These are phyloP conservation scores for Ctenosaura bakeri DNA, from an alignment of 2,797 vertebrate genomes.

Conservation along the genomic window DNA sequence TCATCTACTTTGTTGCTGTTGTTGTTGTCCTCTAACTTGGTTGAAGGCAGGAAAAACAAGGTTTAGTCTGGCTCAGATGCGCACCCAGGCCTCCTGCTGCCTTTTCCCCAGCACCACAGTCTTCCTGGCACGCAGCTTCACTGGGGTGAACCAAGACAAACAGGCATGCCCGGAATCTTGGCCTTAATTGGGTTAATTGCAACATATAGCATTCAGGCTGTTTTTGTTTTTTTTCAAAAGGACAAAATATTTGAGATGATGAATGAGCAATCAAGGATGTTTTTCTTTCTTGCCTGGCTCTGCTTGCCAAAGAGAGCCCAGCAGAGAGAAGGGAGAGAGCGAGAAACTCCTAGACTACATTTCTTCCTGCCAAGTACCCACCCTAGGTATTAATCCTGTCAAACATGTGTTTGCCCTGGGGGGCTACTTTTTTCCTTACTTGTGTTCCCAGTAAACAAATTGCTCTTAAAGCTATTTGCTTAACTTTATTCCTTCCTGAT, in stretches of 20 bases:
- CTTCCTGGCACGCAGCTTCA: not conserved
- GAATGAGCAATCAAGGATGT: slow-evolving; percentile 49
- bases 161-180: slow-evolving; percentile 9
- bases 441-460: slow-evolving; percentile 40
- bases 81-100: not conserved
- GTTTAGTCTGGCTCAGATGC: not conserved
- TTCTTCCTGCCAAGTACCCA: slow-evolving; percentile 39
- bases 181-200: slow-evolving; percentile 40
- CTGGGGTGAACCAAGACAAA: not conserved
- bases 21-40: not conserved
- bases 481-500: slow-evolving; percentile 40
- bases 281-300: slow-evolving; percentile 32
- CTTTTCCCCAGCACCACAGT: not conserved
- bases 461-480: slow-evolving; percentile 30
- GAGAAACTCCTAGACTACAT: not conserved
- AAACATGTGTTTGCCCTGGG: slow-evolving; percentile 30
- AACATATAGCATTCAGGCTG: slow-evolving; percentile 11
- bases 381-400: slow-evolving; percentile 42
- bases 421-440: not conserved
- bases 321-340: not conserved
- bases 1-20: not conserved
- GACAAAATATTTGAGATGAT: slow-evolving; percentile 41
- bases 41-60: not conserved
- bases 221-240: not conserved
- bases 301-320: slow-evolving; percentile 29